Base-by-base conservation (phyloP, 2,113 vertebrate species). In the Dipodomys merriami region DNA sequence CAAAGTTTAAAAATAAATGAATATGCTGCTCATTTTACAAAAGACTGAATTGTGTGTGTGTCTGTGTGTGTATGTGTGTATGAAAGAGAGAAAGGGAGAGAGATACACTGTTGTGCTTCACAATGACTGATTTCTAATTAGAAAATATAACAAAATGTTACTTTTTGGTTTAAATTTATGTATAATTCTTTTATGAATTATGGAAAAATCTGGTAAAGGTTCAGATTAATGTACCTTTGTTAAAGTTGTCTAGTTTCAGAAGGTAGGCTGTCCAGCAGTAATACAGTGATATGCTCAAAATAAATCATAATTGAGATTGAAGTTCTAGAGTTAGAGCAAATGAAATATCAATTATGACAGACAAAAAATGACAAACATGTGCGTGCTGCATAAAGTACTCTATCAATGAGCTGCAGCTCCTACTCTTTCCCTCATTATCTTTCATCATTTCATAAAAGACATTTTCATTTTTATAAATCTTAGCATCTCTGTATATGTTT, bases 1-100 rank as follows among this genome's bases (percentile, higher is more conserved):
- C n/a, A 44, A 72, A 30, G 83, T 67, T 92, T 87, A 67, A 84
- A 90, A 90, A 90, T 81, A 84, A 87, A 86, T 82, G 25, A 33
- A 71, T 67, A 71, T 68, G 71, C 30, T 84, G 71, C 30, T 81
- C 86, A 27, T 25, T 29, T 33, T 77, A 71, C 5, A 49, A 53
- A 91, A 92, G 78, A 8, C 0, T 84, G 64, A 92, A 27, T 90
- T 76, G 87, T 35, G 39, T 49, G 49, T 49, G 49, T 49, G 49
- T 49, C 1, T 49, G 49, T 49, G 49, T 49, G 49, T 49, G 10
- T 49, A 0, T 49, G 49, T 49, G 49, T 12, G 49, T 49, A 12
- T 49, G 49, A 18, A 13, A 57, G 53, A 16, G 15, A 57, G 53
- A 13, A 18, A 57, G 53, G 15, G 15, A 57, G 12, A 57, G 53